Conservation (phyloP, 2,888 invertebrate genomes). For the Drosophila subquinaria region DNA sequence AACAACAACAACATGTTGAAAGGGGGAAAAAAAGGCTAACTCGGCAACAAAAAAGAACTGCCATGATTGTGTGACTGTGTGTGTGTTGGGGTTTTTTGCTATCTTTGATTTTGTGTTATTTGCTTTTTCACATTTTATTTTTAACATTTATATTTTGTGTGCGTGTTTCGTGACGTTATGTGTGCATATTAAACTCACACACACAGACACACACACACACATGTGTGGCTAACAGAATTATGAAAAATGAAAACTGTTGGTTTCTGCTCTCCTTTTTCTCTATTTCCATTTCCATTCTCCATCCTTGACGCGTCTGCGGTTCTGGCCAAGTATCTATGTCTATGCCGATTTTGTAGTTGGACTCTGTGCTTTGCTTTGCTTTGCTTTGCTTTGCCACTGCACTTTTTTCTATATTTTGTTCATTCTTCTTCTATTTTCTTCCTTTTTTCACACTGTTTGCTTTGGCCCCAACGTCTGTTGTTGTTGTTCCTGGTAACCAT, state of each 20-base stretch:
- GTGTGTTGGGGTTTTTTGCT: constrained; percentile 48
- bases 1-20: constrained; percentile 57
- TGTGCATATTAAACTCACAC: constrained; percentile 43
- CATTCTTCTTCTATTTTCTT: constrained; percentile 19
- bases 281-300: constrained; percentile 5
- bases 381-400: constrained; percentile 32
- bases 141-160: constrained; percentile 79
- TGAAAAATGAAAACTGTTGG: constrained; percentile 72
- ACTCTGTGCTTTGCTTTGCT: constrained; percentile 22
- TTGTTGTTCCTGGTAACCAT: constrained; percentile 13
- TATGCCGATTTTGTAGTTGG: constrained; percentile 42
- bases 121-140: constrained; percentile 83
- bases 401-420: constrained; percentile 50
- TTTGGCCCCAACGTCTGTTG: constrained; percentile 37
- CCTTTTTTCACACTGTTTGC: constrained; percentile 37
- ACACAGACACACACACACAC: constrained; percentile 26
- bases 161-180: constrained; percentile 56
- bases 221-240: constrained; percentile 65
- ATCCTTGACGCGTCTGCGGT: constrained; percentile 69
- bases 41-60: constrained; percentile 71
- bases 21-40: constrained; percentile 80
- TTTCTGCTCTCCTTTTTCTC: constrained; percentile 33
- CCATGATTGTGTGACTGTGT: constrained; percentile 23
- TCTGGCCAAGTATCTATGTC: constrained; percentile 43
- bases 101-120: constrained; percentile 76